Conservation (phyloP, 1,140 invertebrate species). For the Doryteuthis pealeii region DNA sequence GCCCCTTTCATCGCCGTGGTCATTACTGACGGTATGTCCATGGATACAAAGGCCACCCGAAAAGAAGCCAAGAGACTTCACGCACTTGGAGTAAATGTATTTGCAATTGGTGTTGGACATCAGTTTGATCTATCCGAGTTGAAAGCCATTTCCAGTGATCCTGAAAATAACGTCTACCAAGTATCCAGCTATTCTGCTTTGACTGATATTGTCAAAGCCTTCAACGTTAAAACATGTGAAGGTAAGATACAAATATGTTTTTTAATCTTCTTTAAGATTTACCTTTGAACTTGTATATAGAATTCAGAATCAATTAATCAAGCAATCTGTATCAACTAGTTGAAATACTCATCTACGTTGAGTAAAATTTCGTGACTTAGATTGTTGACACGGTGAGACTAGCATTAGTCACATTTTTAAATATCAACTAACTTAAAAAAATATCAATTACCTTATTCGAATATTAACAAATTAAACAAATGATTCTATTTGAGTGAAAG, state of each 20-base stretch:
- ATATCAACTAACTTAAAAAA: no score
- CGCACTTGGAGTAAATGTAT: slow-evolving; percentile 26
- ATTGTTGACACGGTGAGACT: no score
- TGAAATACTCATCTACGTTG: no score
- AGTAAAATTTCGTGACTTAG: no score
- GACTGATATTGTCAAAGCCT: slow-evolving; percentile 26
- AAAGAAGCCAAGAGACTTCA: slow-evolving; percentile 32
- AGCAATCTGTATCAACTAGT: no score
- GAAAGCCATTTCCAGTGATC: slow-evolving; percentile 33
- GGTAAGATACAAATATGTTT: slow-evolving; percentile 28
- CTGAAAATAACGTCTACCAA: slow-evolving; percentile 28
- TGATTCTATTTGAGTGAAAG: no score
- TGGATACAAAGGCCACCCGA: slow-evolving; percentile 7
- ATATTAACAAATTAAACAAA: no score
- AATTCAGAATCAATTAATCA: no score
- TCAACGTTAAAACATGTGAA: slow-evolving; percentile 34
- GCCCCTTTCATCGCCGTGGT: not conserved
- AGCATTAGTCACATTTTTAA: no score
- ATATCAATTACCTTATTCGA: no score
- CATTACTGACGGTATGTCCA: slow-evolving; percentile 26
- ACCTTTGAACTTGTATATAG: no score
- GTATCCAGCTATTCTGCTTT: slow-evolving; percentile 34
- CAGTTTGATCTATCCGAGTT: slow-evolving; percentile 29
- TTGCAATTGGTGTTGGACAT: slow-evolving; percentile 43
- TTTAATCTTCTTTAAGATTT: no score